Evolutionary conservation across 2,113 vertebrate species (phyloP).

Genomic region (Microtus pennsylvanicus): DNA sequence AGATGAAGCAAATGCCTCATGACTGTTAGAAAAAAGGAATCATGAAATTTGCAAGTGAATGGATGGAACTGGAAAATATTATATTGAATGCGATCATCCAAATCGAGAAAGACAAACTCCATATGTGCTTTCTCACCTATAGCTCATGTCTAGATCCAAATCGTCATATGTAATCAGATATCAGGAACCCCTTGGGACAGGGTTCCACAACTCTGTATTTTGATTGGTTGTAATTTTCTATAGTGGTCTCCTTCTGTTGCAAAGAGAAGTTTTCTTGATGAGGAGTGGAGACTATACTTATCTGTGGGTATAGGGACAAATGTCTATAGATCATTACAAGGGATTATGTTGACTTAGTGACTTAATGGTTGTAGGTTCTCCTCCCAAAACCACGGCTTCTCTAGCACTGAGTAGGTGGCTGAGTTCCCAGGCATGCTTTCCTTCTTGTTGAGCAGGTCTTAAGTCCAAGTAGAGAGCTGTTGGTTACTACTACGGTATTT

Average conservation of each 20-base stretch:
- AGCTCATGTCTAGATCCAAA: too few species aligned
- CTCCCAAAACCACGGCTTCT: neutral
- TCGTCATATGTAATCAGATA: neutral
- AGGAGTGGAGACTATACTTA: neutral
- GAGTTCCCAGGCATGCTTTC: neutral
- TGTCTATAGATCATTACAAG: neutral
- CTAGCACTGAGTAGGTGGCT: neutral
- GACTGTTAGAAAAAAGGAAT: neutral
- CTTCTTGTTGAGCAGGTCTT: too few species aligned
- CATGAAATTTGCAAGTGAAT: neutral
- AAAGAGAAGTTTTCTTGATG: neutral
- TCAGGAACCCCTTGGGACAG: too few species aligned
- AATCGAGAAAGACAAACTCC: neutral
- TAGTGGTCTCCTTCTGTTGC: too few species aligned
- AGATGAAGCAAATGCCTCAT: conserved; percentile 17
- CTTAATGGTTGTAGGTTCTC: neutral
- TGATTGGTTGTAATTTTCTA: neutral
- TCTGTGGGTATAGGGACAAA: neutral
- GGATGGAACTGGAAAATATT: neutral
- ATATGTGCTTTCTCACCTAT: neutral
- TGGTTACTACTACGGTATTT: neutral
- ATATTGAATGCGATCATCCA: neutral
- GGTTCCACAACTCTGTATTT: neutral
- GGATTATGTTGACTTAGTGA: neutral
- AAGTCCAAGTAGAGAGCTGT: neutral